Percentiles rank a stretch among this genome's conserved stretches.
phyloP scores from a whole-genome alignment of 2,113 vertebrate species.

The Platysteira castanea region DNA sequence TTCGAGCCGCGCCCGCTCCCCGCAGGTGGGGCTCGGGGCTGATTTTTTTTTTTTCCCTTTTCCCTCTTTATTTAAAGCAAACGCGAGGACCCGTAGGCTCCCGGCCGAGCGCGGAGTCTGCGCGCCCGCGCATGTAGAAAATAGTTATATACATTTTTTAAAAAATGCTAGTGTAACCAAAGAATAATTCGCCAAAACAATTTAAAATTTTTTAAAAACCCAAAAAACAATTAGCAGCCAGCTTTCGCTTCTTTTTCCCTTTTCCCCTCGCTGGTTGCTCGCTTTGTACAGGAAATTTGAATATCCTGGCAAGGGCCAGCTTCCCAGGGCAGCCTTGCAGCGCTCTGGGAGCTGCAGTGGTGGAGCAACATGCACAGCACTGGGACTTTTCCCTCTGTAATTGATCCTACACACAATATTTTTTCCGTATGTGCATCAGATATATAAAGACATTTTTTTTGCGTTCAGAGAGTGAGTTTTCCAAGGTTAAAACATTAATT shows the following conservation, averaged over 20 bases:
- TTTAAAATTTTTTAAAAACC: background rate
- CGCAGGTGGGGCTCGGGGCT: background rate
- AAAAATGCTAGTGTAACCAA: background rate
- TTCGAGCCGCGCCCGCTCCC: background rate
- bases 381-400: background rate
- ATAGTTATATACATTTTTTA: background rate
- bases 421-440: accelerated
- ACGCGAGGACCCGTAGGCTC: background rate
- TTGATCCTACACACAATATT: accelerated
- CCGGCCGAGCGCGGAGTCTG: background rate
- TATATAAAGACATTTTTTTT: background rate
- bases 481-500: background rate
- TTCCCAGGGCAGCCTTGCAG: background rate
- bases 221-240: background rate
- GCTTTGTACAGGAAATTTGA: constrained; percentile 57
- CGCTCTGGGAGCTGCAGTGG: background rate
- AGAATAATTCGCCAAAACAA: background rate
- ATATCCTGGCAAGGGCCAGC: constrained; percentile 1
- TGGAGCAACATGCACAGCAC: accelerated
- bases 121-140: background rate
- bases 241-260: background rate
- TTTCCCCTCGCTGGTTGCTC: background rate
- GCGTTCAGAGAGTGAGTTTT: background rate
- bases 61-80: background rate
- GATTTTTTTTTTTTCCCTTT: background rate